Percentiles rank a stretch among this genome's conserved stretches.
Conservation (phyloP, 2,888 invertebrate genomes). For the Julus scandinavius region DNA sequence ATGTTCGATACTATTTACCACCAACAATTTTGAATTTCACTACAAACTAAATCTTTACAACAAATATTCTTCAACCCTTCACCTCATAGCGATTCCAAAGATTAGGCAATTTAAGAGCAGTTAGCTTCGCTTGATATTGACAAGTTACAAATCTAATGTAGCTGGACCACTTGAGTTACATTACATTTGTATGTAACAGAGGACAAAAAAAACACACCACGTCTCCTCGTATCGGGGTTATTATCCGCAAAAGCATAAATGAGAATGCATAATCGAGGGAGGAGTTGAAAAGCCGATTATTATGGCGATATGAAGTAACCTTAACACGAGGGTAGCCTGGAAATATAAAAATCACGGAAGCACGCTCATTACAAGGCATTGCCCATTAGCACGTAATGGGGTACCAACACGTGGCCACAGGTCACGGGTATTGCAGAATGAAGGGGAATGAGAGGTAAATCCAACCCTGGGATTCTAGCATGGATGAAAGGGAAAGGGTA, state of each 20-base stretch:
- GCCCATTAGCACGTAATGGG: constrained; percentile 26
- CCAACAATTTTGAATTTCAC: no score
- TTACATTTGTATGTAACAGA: no score
- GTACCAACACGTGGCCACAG: background rate
- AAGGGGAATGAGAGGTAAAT: constrained; percentile 23
- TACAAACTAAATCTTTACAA: no score
- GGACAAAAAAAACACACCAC: background rate
- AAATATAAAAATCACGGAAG: constrained; percentile 7
- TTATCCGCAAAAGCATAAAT: background rate
- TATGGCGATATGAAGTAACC: constrained; percentile 33
- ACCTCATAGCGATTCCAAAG: no score
- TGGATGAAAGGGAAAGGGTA: background rate
- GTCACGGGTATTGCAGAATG: background rate
- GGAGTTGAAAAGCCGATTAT: constrained; percentile 33
- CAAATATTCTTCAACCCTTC: no score
- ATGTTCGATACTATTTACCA: no score
- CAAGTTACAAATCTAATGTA: no score
- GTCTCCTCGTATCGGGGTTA: background rate
- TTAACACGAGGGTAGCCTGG: background rate
- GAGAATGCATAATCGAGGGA: constrained; percentile 1
- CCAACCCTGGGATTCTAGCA: background rate
- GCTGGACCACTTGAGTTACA: no score
- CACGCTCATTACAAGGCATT: background rate
- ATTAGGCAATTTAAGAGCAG: no score
- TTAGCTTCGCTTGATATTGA: no score